These are phyloP conservation scores for Pogonocherus hispidulus DNA, from an alignment of 2,888 invertebrate genomes.

Conservation along the genomic window DNA sequence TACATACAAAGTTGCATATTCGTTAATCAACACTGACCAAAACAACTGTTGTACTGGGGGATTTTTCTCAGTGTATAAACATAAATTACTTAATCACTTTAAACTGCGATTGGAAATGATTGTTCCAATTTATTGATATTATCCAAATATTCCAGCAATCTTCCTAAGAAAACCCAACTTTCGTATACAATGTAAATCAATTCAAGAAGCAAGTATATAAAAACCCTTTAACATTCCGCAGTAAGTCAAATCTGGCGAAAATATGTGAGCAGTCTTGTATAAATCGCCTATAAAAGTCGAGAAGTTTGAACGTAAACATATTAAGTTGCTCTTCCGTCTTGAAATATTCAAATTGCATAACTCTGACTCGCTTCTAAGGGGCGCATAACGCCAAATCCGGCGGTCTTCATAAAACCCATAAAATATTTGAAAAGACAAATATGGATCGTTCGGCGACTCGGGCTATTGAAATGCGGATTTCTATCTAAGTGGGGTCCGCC, in stretches of 20 bases:
- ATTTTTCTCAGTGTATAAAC: too few relatives aligned
- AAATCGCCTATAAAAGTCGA: constrained; percentile 49
- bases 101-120: too few relatives aligned
- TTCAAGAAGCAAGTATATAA: background rate
- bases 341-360: constrained; percentile 52
- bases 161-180: too few relatives aligned
- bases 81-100: too few relatives aligned
- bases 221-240: background rate
- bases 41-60: too few relatives aligned
- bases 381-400: constrained; percentile 48
- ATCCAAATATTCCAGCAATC: too few relatives aligned
- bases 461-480: constrained; percentile 16
- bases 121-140: too few relatives aligned
- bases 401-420: constrained; percentile 45
- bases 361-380: constrained; percentile 47
- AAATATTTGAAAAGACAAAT: constrained; percentile 51
- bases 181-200: background rate
- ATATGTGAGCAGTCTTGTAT: constrained; percentile 43
- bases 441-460: constrained; percentile 37
- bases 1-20: too few relatives aligned
- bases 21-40: too few relatives aligned
- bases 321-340: constrained; percentile 52
- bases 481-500: constrained; percentile 13
- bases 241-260: constrained; percentile 24
- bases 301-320: constrained; percentile 58